Evolutionary conservation across 30 jellyfish, hydroid and myxozoan genomes (phyloP).

Genomic region (Catostylus mosaicus): DNA sequence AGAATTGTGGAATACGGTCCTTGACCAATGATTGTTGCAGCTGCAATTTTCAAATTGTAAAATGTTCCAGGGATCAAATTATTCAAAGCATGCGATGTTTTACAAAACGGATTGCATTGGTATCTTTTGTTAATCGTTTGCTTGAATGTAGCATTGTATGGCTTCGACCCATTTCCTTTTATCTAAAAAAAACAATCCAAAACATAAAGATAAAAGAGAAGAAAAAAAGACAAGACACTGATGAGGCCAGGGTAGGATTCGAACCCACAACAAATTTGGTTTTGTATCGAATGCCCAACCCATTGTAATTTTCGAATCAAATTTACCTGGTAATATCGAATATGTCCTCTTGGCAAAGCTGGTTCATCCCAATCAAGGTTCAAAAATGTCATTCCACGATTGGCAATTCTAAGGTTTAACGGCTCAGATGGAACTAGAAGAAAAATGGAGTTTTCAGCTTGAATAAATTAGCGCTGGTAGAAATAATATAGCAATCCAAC

Average conservation of each 20-base stretch:
- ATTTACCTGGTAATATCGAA: constrained; percentile 42
- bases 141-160: constrained; percentile 47
- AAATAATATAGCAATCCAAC: too few species aligned
- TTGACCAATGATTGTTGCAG: constrained; percentile 50
- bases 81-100: neutral
- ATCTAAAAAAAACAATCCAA: constrained; percentile 16
- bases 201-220: neutral
- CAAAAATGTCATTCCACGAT: constrained; percentile 3
- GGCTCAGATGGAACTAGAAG: constrained; percentile 63
- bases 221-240: neutral
- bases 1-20: constrained; percentile 43
- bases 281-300: too few species aligned
- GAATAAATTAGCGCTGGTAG: too few species aligned
- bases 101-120: constrained; percentile 21
- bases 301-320: too few species aligned
- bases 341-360: constrained; percentile 33
- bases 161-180: constrained; percentile 39
- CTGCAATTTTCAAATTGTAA: constrained; percentile 47
- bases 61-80: constrained; percentile 37
- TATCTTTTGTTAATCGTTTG: neutral
- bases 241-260: neutral
- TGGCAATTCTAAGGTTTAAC: neutral
- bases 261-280: too few species aligned
- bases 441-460: too few species aligned
- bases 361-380: constrained; percentile 53